Base-by-base conservation (phyloP, 2,888 invertebrate genomes). In the Clanis bilineata region DNA sequence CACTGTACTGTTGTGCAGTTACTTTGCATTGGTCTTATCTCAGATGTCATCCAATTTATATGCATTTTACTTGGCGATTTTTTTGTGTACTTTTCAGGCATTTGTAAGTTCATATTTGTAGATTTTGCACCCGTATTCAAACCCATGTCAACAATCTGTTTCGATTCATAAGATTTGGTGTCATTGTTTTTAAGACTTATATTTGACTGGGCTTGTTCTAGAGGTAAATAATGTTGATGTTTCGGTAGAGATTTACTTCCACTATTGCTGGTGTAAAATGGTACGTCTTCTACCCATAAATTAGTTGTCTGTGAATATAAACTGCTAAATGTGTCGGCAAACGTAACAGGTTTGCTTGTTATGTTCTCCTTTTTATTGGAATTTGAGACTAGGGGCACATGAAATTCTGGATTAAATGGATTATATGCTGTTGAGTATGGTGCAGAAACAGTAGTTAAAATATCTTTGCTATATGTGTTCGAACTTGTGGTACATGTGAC, bases 31-130 rank as follows among this genome's bases (percentile, higher is more conserved):
- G 91, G 82, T 64, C 90, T 83, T 47, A 84, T 83, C 80, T 92
- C 92, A 18, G 92, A 92, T 21, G 92, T 92, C 92, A 92, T 92
- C 92, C 92, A 92, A 69, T 92, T 92, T 36, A 92, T 92, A 63
- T 91, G 92, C 86, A 85, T 90, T 82, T 92, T 92, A 61, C 71
- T 88, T 0, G 90, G 88, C 5, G 88, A 88, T 64, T 91, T 92
- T 66, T 92, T 92, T 0, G 86, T 85, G 69, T 82, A 90, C 64
- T 91, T 91, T 61, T 91, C 91, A 39, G 82, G 65, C 58, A 80
- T 68, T 63, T 85, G 80, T 60, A 74, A 74, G 9, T 67, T 68
- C 59, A 76, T 73, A 69, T 79, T 79, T 9, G 76, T 64, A 4
- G 82, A 56, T 73, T 92, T 91, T 54, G 80, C 66, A 39, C 67